Evolutionary conservation across 2,113 vertebrate genomes (phyloP).

Genomic region (Xerus inauris): DNA sequence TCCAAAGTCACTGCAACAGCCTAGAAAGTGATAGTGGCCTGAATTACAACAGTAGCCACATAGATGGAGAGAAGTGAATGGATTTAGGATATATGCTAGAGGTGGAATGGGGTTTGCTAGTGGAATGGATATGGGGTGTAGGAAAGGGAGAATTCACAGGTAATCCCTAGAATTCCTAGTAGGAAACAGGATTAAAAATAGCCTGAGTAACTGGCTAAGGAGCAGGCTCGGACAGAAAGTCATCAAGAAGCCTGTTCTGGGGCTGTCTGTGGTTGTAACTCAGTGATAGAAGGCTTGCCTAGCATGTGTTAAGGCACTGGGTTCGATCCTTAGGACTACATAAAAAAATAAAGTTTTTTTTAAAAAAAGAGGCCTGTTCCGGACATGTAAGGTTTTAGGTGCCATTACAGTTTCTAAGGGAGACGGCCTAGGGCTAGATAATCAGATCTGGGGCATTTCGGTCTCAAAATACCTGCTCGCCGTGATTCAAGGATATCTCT

Average conservation of each 20-base stretch:
- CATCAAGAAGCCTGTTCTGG: neutral
- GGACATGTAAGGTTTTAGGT: neutral
- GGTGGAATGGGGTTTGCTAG: neutral
- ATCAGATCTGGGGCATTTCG: neutral
- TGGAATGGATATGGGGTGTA: neutral
- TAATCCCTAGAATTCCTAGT: neutral
- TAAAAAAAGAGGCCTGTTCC: neutral
- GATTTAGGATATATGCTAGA: neutral
- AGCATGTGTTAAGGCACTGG: no score
- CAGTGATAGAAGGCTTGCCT: no score
- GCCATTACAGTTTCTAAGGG: neutral
- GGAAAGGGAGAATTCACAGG: neutral
- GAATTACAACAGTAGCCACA: neutral
- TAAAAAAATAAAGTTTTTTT: no score
- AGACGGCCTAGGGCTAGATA: neutral
- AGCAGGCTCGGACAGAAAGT: neutral
- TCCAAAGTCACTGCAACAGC: neutral
- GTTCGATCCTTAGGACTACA: no score
- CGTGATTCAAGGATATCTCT: neutral
- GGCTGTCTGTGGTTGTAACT: no score
- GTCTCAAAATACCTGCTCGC: slow-evolving; percentile 58
- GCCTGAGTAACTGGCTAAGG: neutral
- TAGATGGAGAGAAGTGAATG: neutral
- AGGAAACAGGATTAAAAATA: neutral
- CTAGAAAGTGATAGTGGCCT: neutral